These are phyloP conservation scores for Brachyhypopomus occidentalis DNA, from an alignment of 2,113 vertebrate genomes.

Conservation along the genomic window DNA sequence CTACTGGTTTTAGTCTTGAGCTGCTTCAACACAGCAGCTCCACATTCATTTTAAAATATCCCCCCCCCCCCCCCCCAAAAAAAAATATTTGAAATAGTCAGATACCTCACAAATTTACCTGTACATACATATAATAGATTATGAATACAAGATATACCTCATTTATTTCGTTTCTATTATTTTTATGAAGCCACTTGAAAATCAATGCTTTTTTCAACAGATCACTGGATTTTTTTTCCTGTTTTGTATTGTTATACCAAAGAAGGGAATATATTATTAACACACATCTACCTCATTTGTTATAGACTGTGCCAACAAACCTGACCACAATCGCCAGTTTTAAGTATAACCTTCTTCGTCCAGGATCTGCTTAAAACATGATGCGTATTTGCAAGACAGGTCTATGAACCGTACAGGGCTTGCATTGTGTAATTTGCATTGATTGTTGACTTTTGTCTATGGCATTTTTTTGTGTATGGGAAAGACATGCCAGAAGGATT, in stretches of 20 bases:
- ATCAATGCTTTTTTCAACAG: constrained; percentile 63
- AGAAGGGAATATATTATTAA: constrained; percentile 73
- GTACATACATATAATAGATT: constrained; percentile 66
- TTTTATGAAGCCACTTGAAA: constrained; percentile 69
- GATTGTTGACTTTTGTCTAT: constrained; percentile 50
- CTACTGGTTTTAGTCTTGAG: constrained; percentile 55
- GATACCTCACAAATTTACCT: constrained; percentile 71
- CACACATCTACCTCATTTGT: constrained; percentile 84
- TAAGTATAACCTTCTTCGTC: constrained; percentile 53
- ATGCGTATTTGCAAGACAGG: constrained; percentile 44
- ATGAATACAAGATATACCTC: constrained; percentile 74
- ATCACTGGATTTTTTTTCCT: constrained; percentile 69
- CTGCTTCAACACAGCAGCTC: constrained; percentile 52
- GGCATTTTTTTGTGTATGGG: constrained; percentile 44
- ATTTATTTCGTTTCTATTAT: constrained; percentile 65
- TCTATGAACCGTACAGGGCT: constrained; percentile 37
- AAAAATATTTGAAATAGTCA: constrained; percentile 58
- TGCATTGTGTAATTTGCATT: constrained; percentile 52
- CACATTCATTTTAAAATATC: constrained; percentile 48
- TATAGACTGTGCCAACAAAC: constrained; percentile 73
- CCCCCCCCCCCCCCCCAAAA: constrained; percentile 17
- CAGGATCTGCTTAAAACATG: constrained; percentile 53
- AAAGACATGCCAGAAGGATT: constrained; percentile 55
- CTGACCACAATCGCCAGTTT: constrained; percentile 59
- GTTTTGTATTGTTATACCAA: constrained; percentile 73